A percentile compares a stretch with the other conserved stretches of the same genome.
These are phyloP conservation scores for Crotalus viridis DNA, from an alignment of 2,113 vertebrate genomes.

Conservation along the genomic window DNA sequence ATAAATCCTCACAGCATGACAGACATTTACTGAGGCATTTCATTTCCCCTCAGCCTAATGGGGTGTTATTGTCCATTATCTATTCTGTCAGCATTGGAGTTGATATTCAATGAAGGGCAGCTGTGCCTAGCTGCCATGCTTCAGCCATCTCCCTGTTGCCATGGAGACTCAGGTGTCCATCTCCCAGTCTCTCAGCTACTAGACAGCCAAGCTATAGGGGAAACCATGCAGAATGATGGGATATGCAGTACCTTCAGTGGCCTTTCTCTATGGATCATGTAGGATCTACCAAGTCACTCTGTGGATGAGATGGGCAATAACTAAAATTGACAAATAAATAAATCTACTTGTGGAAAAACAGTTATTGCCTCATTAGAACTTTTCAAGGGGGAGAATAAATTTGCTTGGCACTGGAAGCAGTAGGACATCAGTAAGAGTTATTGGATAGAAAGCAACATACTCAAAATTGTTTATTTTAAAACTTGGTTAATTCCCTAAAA, in stretches of 20 bases:
- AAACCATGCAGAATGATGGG: background rate
- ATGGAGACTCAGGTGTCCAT: conserved; percentile 74
- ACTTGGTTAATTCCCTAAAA: background rate
- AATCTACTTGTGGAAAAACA: background rate
- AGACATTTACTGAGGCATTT: conserved; percentile 88
- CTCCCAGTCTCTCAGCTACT: background rate
- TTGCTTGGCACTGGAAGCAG: conserved; percentile 28
- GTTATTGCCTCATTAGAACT: background rate
- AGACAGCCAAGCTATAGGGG: background rate
- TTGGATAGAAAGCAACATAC: background rate
- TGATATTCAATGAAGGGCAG: conserved; percentile 96
- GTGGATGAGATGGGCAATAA: background rate
- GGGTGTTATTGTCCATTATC: conserved; percentile 97
- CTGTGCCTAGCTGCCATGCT: conserved; percentile 89
- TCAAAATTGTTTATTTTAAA: background rate
- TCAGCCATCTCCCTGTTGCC: conserved; percentile 85
- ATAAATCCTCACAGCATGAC: conserved; percentile 83
- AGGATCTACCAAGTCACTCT: background rate
- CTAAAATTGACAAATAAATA: background rate
- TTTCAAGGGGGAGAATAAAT: conserved; percentile 41
- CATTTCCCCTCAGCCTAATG: conserved; percentile 93
- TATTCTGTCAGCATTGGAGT: conserved; percentile 89
- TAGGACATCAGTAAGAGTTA: background rate
- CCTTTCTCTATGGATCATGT: background rate
- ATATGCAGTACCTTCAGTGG: background rate